These are phyloP conservation scores for Tupaia tana DNA, from an alignment of 2,113 vertebrate genomes.

Conservation along the genomic window DNA sequence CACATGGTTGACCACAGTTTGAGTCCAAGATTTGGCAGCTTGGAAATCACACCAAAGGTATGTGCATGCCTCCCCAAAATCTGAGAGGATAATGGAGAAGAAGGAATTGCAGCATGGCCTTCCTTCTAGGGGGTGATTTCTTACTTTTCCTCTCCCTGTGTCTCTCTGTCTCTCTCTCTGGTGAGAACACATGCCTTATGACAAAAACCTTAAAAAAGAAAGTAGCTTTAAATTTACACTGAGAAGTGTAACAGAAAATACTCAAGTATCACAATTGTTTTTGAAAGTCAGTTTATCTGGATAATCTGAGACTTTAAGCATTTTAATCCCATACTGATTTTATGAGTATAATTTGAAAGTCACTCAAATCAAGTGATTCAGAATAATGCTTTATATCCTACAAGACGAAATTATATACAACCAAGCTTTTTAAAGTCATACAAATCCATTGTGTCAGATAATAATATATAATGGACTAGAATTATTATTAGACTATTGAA, in stretches of 20 bases:
- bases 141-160: too few species aligned
- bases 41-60: too few species aligned
- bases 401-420: neutral
- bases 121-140: too few species aligned
- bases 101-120: too few species aligned
- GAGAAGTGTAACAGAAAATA: slow-evolving; percentile 20
- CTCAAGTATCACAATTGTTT: neutral
- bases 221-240: neutral
- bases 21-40: too few species aligned
- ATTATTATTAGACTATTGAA: slow-evolving; percentile 22
- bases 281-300: neutral
- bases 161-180: too few species aligned
- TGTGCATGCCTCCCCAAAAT: too few species aligned
- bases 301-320: neutral
- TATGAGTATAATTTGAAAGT: slow-evolving; percentile 22
- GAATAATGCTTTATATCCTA: neutral
- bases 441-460: neutral
- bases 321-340: slow-evolving; percentile 36
- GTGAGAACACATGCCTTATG: too few species aligned
- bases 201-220: too few species aligned
- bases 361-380: neutral
- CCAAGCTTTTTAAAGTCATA: neutral
- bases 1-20: too few species aligned
- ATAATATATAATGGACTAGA: neutral
- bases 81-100: too few species aligned